Base-by-base conservation (phyloP, 1,140 invertebrate genomes). In the Liolophura sinensis region DNA sequence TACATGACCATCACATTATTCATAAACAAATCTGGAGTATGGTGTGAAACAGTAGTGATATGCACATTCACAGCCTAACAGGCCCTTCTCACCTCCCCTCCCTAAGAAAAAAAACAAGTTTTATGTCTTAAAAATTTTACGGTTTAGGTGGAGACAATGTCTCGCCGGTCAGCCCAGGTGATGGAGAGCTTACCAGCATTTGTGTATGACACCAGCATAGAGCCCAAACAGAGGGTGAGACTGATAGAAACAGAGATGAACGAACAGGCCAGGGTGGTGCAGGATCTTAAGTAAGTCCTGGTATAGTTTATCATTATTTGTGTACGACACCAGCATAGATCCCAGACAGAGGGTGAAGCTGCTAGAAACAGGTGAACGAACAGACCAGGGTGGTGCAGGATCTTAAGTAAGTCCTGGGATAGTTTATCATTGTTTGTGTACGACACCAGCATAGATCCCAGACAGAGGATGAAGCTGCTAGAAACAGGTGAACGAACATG, bases 181-280 rank as follows among this genome's bases (percentile, higher is more conserved):
- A 89, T 92, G 61, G 91, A 90, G 48, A 71, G 73, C 47, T 82
- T 95, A 47, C 93, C 93, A 0, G 88, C 91, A 1, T 95, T 95
- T 82, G 89, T 95, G 11, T 92, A 94, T 76, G 94, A 96, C 87
- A 88, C 91, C 1, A 90, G 88, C 3, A 85, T 97, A 49, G 94
- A 96, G 82, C 90, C 94, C 0, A 94, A 93, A 77, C 92, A 93
- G 77, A 88, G 95, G 51, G 94, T 94, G 11, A 92, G 95, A 78
- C 87, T 97, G n/a, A 94, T 98, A 71, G 95, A 98, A 84, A 94
- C 94, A 79, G 95, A 97, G 85, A 97, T 98, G 93, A 95, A 94
- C 75, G 95, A 98, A 83, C 94, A 97, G 83, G 87, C 93, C 0
- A 95, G 94, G 85, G 92, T 96, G 49, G 96, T 98, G 59, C 95